These are phyloP conservation scores for Conopomorpha cramerella DNA, from an alignment of 1,140 invertebrate genomes.

Conservation along the genomic window DNA sequence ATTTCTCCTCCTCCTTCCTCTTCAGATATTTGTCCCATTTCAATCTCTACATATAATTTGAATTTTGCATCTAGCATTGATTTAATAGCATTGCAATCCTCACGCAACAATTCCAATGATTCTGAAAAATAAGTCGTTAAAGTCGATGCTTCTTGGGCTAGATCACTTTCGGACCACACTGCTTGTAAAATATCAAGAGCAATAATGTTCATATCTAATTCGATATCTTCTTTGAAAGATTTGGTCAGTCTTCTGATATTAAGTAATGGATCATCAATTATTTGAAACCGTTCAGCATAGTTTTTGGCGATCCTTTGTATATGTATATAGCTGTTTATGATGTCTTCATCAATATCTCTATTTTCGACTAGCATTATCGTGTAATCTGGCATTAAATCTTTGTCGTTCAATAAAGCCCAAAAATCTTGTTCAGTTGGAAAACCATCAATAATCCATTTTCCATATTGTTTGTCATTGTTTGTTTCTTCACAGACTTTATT, in stretches of 20 bases:
- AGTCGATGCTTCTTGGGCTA: no score
- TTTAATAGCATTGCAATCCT: no score
- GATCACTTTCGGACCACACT: no score
- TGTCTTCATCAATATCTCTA: slow-evolving; percentile 33
- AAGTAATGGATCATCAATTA: slow-evolving; percentile 28
- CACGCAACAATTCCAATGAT: no score
- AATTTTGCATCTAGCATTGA: no score
- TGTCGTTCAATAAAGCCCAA: slow-evolving; percentile 41
- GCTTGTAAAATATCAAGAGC: no score
- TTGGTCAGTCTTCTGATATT: slow-evolving; percentile 19
- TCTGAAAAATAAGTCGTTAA: no score
- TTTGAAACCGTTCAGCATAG: slow-evolving; percentile 22
- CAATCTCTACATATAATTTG: no score
- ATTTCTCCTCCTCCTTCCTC: neutral
- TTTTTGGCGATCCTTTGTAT: slow-evolving; percentile 27
- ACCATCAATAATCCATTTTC: slow-evolving; percentile 64
- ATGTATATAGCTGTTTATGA: slow-evolving; percentile 28
- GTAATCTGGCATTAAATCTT: slow-evolving; percentile 56
- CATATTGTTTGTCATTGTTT: slow-evolving; percentile 23
- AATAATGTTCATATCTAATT: slow-evolving; percentile 19
- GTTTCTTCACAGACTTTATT: slow-evolving; percentile 15
- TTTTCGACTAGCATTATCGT: slow-evolving; percentile 57
- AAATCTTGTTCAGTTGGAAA: slow-evolving; percentile 52
- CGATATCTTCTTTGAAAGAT: slow-evolving; percentile 1
- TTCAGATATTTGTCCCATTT: neutral